phyloP scores from a whole-genome alignment of 64 coral and sea anemone genomes.

The Dendrophyllia cribrosa region DNA sequence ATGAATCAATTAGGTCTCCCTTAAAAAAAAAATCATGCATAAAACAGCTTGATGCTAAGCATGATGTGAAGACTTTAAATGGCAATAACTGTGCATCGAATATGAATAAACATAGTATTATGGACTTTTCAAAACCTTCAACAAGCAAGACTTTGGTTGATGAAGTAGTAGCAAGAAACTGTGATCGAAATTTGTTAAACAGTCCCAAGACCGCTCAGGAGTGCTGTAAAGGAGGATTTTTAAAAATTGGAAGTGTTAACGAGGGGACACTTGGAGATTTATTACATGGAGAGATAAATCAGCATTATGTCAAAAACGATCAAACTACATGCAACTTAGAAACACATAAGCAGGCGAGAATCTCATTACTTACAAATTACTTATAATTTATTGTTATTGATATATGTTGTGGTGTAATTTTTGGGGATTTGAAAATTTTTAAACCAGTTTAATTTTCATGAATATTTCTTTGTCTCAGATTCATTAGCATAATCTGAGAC shows the following conservation, averaged over 20 bases:
- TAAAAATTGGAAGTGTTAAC: background rate
- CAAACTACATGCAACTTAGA: background rate
- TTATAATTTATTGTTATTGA: no score
- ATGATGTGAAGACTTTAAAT: conserved; percentile 6
- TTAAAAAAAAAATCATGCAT: conserved; percentile 43
- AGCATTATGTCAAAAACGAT: background rate
- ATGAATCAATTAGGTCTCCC: conserved; percentile 13
- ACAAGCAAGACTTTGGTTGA: conserved; percentile 30
- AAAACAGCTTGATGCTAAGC: background rate
- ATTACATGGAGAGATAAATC: background rate
- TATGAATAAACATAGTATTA: conserved; percentile 9
- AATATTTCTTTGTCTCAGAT: no score
- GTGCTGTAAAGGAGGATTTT: background rate
- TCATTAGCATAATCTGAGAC: no score
- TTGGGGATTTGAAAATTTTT: no score
- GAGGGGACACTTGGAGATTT: background rate
- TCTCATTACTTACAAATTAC: no score
- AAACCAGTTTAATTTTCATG: no score
- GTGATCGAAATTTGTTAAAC: conserved; percentile 17
- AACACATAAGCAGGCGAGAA: background rate
- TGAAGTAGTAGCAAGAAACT: background rate
- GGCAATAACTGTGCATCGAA: background rate
- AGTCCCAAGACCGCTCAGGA: background rate
- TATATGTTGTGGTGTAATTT: no score
- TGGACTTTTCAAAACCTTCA: conserved; percentile 35